These are phyloP conservation scores for Troides aeacus DNA, from an alignment of 2,888 invertebrate species.

Conservation along the genomic window DNA sequence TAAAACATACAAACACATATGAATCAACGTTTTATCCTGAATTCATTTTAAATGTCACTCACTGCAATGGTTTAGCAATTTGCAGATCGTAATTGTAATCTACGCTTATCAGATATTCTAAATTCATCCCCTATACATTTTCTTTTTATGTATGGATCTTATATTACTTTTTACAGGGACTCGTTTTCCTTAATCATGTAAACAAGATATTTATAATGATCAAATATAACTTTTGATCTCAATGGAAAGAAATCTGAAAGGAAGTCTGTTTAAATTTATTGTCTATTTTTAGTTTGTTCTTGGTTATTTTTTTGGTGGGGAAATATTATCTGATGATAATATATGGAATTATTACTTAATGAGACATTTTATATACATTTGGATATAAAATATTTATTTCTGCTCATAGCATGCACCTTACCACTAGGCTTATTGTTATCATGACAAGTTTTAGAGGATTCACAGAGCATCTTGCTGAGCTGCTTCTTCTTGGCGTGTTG, in stretches of 20 bases:
- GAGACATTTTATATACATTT: background rate
- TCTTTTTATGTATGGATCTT: too few relatives aligned
- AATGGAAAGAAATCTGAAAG: too few relatives aligned
- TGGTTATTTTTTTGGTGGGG: background rate
- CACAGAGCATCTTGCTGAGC: background rate
- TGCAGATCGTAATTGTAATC: too few relatives aligned
- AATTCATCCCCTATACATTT: too few relatives aligned
- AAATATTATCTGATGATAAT: background rate
- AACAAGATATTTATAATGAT: too few relatives aligned
- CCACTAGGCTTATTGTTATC: background rate
- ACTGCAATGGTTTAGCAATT: too few relatives aligned
- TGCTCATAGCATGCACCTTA: background rate
- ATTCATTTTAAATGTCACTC: conserved; percentile 8
- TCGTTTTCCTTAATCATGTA: too few relatives aligned
- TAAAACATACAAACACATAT: background rate
- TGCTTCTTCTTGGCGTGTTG: background rate
- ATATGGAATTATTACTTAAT: background rate
- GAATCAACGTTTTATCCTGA: background rate
- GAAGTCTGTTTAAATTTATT: too few relatives aligned
- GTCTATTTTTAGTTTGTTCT: background rate
- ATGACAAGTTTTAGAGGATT: conserved; percentile 1
- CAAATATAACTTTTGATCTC: too few relatives aligned
- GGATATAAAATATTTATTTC: background rate
- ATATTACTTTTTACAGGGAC: too few relatives aligned
- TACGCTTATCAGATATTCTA: too few relatives aligned